Evolutionary conservation across 2,797 vertebrate species (phyloP), one percentile per base, ranked within the genome.

Genomic region (Chelonia mydas): DNA sequence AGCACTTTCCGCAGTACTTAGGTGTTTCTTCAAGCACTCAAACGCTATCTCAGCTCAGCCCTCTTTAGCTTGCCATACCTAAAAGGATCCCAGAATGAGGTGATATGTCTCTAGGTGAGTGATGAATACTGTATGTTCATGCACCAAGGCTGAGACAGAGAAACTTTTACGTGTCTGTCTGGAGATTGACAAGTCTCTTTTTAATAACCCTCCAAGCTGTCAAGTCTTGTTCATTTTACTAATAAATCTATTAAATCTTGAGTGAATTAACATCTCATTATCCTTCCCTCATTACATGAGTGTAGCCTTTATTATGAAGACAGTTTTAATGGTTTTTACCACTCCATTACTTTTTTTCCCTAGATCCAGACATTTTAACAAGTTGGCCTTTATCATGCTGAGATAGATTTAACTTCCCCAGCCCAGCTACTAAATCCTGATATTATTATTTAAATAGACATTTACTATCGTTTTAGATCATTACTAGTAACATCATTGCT

Each of bases 261-360:
- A 23, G 9, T 90, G 81, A 93, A 97, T 96, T 97, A 96, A 93
- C 76, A 95, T 95, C 95, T 97, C 90, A 94, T 97, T 98, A 95
- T 97, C 94, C 95, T 96, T 95, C 65, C 68, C 68, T 95, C 90
- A 53, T 97, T 98, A 96, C 53, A 93, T 92, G 87, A 96, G 95
- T 96, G 79, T 97, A 95, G 57, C n/a, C 93, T 87, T 96, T 97
- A 96, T 94, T 96, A 94, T 90, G 85, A 81, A 89, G 80, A 51
- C 50, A 45, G 53, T 94, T 96, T 95, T 94, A 97, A 96, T 89
- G 92, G 79, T 13, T 87, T 94, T 97, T 93, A 65, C 21, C 51
- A 57, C 77, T 51, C 65, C 68, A 1, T 87, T n/a, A 80, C 27
- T 87, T 91, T 88, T 83, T 83, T 65, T n/a, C 23, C 25, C 87